phyloP scores from a whole-genome alignment of 2,888 invertebrate genomes.

The Hyposoter dolosus region DNA sequence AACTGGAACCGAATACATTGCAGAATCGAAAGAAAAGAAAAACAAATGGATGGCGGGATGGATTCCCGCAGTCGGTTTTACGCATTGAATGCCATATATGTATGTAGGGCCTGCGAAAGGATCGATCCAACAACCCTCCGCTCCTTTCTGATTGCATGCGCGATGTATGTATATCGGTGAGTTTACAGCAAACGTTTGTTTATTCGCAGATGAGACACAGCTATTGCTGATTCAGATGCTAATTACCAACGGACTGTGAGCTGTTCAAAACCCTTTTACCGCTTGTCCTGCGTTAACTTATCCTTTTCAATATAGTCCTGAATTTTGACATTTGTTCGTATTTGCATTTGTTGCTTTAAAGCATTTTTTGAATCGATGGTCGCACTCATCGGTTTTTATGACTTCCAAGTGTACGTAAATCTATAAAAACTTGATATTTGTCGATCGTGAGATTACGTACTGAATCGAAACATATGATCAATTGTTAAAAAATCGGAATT shows the following conservation, averaged over 20 bases:
- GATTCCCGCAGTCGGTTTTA: neutral
- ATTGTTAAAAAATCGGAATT: neutral
- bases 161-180: neutral
- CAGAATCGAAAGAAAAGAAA: neutral
- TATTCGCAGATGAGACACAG: constrained; percentile 58
- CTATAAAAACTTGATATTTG: neutral
- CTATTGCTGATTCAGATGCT: constrained; percentile 52
- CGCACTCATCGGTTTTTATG: neutral
- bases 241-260: constrained; percentile 49
- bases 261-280: neutral
- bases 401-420: neutral
- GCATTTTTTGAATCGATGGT: neutral
- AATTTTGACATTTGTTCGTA: neutral
- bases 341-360: neutral
- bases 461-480: neutral
- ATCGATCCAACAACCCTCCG: constrained; percentile 47
- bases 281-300: constrained; percentile 4
- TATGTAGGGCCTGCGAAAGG: constrained; percentile 13
- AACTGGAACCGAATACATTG: neutral
- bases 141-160: constrained; percentile 15
- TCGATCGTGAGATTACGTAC: neutral
- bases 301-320: constrained; percentile 2
- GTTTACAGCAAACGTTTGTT: constrained; percentile 60
- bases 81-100: neutral
- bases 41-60: neutral